Conservation (phyloP, 2,113 vertebrate species). For the Tonatia bakeri region DNA sequence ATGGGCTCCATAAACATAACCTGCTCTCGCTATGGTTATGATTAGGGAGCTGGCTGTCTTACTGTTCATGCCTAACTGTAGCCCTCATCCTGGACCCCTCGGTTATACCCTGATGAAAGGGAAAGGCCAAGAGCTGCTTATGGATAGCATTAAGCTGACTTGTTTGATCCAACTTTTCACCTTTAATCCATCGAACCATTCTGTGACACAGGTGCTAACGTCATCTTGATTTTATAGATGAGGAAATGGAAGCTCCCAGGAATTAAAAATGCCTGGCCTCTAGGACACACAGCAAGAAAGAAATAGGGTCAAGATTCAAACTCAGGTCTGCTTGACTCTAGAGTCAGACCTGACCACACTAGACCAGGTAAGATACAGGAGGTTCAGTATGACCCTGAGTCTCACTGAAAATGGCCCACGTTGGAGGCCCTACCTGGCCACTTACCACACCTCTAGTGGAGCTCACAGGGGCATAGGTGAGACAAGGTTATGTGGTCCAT, state of each 20-base stretch:
- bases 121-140: background rate
- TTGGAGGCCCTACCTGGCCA: background rate
- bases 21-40: background rate
- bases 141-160: background rate
- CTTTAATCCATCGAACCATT: background rate
- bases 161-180: background rate
- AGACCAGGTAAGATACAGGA: background rate
- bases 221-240: background rate
- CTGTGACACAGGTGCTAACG: background rate
- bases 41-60: background rate
- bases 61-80: background rate
- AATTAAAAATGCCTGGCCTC: background rate
- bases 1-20: background rate
- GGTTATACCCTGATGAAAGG: background rate
- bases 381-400: accelerated
- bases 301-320: background rate
- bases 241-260: background rate
- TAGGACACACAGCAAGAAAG: background rate
- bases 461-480: background rate
- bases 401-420: background rate
- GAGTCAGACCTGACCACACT: background rate
- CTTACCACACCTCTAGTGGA: accelerated
- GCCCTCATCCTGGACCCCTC: background rate
- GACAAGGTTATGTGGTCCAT: background rate
- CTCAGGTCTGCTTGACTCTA: background rate